Base-by-base conservation (phyloP, 2,797 vertebrate species). In the Bryconaethiops microstoma region DNA sequence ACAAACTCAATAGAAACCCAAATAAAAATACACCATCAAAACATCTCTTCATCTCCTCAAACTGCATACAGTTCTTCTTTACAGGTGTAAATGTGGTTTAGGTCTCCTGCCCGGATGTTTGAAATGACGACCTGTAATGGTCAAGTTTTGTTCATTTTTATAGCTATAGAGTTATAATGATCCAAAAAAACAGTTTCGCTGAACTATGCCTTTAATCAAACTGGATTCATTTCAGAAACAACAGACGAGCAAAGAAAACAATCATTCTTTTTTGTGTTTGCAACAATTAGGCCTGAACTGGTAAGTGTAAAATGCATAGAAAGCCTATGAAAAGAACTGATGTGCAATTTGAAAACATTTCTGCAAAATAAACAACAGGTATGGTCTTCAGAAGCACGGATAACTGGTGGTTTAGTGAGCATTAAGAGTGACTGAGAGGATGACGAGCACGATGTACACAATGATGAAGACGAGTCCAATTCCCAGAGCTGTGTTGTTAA, bases 401-500 rank as follows among this genome's bases (percentile, higher is more conserved):
- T n/a, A 16, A 7, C 0, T n/a, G 9, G 1, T 42, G 55, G 19
- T 5, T 74, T 52, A 75, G n/a, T 19, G 13, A 1, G 0, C 4
- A 0, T 0, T 0, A 4, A 6, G 5, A 13, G 16, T 40, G 29
- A 40, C 35, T 42, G 39, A 0, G 55, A 63, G 2, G 64, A 64
- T n/a, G 29, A 81, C n/a, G 7, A 29, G 4, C 21, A 76, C 69
- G 10, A 80, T 7, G 35, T 8, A 59, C 19, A 79, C 7, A 29
- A 76, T 16, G 14, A 9, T 23, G 10, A 23, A 13, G 54, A 5
- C 13, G n/a, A 81, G 13, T 5, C 79, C 79, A 9, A 81, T n/a
- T 6, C 79, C 79, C 65, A 81, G 42, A 4, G 79, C 72, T 17
- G 67, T 70, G 74, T 71, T 59, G 65, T 76, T 81, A 8, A 81